Percentiles rank a stretch among this genome's conserved stretches.
Conservation (phyloP, 1,140 invertebrate species). For the Mesaphorura yosii region DNA sequence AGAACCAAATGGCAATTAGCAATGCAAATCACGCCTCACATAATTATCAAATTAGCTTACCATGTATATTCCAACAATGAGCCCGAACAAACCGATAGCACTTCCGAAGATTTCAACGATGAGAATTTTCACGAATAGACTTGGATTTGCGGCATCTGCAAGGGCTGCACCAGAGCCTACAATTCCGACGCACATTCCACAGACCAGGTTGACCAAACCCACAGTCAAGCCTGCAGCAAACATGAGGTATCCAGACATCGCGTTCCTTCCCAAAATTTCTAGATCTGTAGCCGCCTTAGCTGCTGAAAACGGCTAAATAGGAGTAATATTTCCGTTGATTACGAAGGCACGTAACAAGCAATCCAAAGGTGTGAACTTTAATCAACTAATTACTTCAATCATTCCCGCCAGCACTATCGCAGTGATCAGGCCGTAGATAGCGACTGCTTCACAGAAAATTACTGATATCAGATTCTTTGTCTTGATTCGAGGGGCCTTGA, state of each 20-base stretch:
- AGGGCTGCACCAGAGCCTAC: slow-evolving; percentile 92
- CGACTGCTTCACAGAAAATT: slow-evolving; percentile 97
- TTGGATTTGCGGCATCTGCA: slow-evolving; percentile 86
- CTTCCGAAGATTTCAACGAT: slow-evolving; percentile 98
- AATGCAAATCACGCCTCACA: neutral
- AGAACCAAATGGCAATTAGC: slow-evolving; percentile 1
- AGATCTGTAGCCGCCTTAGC: slow-evolving; percentile 7
- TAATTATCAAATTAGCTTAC: slow-evolving; percentile 34
- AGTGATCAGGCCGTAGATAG: slow-evolving; percentile 97
- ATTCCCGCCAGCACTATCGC: slow-evolving; percentile 86
- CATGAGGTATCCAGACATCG: slow-evolving; percentile 77
- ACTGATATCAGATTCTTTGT: slow-evolving; percentile 99
- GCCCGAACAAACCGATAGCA: slow-evolving; percentile 92
- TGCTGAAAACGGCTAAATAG: slow-evolving; percentile 19
- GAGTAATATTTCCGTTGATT: too few species aligned
- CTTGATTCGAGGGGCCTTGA: slow-evolving; percentile 96
- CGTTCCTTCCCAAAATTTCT: slow-evolving; percentile 36
- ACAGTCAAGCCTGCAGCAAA: slow-evolving; percentile 92
- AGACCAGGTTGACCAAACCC: slow-evolving; percentile 86
- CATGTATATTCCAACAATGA: slow-evolving; percentile 96
- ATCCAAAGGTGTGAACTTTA: too few species aligned
- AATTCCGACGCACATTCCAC: slow-evolving; percentile 89
- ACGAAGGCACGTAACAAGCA: too few species aligned
- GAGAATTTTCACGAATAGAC: slow-evolving; percentile 91
- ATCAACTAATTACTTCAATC: slow-evolving; percentile 51